These are phyloP conservation scores for Orchestes rusci DNA, from an alignment of 2,888 invertebrate genomes.

Conservation along the genomic window DNA sequence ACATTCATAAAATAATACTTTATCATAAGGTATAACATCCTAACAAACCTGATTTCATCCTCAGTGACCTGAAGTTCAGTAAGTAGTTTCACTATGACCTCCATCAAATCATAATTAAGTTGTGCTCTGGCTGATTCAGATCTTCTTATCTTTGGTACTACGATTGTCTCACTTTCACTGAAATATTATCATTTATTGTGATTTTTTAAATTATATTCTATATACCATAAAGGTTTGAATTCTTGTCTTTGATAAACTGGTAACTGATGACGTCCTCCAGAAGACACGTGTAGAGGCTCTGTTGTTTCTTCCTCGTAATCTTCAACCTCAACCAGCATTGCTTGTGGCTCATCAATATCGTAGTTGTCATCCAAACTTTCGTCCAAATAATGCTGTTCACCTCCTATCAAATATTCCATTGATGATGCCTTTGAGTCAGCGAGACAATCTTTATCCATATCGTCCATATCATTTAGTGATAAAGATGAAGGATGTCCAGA, in stretches of 20 bases:
- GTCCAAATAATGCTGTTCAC: constrained; percentile 32
- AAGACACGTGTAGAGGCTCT: constrained; percentile 60
- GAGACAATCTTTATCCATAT: constrained; percentile 49
- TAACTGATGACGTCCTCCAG: constrained; percentile 63
- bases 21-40: background rate
- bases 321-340: constrained; percentile 73
- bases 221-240: constrained; percentile 51
- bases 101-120: constrained; percentile 46
- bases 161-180: constrained; percentile 41
- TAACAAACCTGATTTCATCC: constrained; percentile 33
- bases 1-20: background rate
- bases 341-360: constrained; percentile 54
- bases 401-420: constrained; percentile 25
- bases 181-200: constrained; percentile 21
- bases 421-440: constrained; percentile 37
- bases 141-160: constrained; percentile 39
- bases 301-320: constrained; percentile 75
- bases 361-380: constrained; percentile 19
- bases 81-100: constrained; percentile 44
- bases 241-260: constrained; percentile 66
- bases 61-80: constrained; percentile 44
- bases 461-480: constrained; percentile 66
- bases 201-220: too few species aligned
- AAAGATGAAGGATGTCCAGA: constrained; percentile 66
- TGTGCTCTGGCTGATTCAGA: constrained; percentile 41